Conservation (phyloP, 2,888 invertebrate species). For the Scaptomyza tumidula region DNA sequence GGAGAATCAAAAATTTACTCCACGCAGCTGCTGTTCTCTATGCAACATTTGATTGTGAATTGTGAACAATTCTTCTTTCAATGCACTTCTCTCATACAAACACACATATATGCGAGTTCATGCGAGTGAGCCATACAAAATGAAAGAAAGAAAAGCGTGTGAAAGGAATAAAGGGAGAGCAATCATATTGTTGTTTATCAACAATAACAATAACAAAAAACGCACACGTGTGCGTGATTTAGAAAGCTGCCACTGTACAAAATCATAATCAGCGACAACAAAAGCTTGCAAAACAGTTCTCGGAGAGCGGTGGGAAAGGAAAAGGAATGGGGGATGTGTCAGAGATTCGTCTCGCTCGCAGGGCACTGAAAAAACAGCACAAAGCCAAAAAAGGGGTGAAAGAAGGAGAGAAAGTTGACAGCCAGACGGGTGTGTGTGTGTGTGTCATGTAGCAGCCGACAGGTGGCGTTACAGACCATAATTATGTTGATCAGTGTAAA, state of each 20-base stretch:
- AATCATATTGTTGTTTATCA: constrained; percentile 44
- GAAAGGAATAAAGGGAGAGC: constrained; percentile 9
- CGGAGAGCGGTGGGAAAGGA: not conserved
- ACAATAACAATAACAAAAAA: constrained; percentile 34
- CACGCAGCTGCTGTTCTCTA: not conserved
- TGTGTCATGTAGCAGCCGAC: constrained; percentile 8
- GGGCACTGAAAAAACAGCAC: constrained; percentile 19
- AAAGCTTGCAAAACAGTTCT: constrained; percentile 23
- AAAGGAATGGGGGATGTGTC: constrained; percentile 4
- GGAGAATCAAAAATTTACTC: not conserved
- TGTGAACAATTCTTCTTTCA: not conserved
- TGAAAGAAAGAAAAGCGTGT: constrained; percentile 1
- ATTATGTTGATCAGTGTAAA: constrained; percentile 53
- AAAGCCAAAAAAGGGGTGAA: constrained; percentile 23
- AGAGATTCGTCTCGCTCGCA: constrained; percentile 28
- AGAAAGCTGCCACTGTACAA: constrained; percentile 30
- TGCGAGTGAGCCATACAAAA: constrained; percentile 30
- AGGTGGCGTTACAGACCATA: constrained; percentile 43
- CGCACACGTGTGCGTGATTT: constrained; percentile 19
- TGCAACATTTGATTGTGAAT: constrained; percentile 20
- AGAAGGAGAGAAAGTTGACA: constrained; percentile 19
- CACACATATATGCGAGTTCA: not conserved
- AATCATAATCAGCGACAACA: constrained; percentile 56
- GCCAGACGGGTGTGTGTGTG: not conserved
- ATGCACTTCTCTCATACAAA: constrained; percentile 6